Evolutionary conservation across 92 coral and sea anemone genomes (phyloP).

Genomic region (Desmophyllum pertusum): DNA sequence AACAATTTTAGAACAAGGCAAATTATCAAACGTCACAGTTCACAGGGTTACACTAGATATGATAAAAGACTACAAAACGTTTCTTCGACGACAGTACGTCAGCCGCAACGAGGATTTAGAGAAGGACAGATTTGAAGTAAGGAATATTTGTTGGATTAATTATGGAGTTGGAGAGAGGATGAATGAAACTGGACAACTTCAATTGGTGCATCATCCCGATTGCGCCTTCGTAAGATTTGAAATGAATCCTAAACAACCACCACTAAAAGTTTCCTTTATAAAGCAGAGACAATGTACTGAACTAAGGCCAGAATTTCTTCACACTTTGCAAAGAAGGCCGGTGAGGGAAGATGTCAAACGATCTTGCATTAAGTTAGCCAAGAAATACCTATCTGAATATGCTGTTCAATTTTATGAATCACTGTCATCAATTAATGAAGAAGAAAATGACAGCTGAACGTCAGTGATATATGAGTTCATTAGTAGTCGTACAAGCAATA

Average conservation of each 20-base stretch:
- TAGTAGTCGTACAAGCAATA: too few relatives aligned
- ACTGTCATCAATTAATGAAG: too few relatives aligned
- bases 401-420: too few relatives aligned
- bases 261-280: neutral
- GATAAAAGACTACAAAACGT: neutral
- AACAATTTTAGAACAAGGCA: neutral
- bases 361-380: too few relatives aligned
- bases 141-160: neutral
- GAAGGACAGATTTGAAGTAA: neutral
- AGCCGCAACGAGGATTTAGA: neutral
- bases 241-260: neutral
- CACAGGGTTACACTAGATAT: neutral
- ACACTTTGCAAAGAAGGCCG: neutral
- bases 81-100: neutral
- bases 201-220: conserved; percentile 1
- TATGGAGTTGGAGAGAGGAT: neutral
- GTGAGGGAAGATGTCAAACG: too few relatives aligned
- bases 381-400: too few relatives aligned
- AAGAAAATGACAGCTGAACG: too few relatives aligned
- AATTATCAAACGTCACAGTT: neutral
- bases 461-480: too few relatives aligned
- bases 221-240: neutral
- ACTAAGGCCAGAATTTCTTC: neutral
- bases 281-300: neutral
- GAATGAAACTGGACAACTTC: neutral